phyloP scores from a whole-genome alignment of 2,113 vertebrate genomes.

The Epinephelus moara region DNA sequence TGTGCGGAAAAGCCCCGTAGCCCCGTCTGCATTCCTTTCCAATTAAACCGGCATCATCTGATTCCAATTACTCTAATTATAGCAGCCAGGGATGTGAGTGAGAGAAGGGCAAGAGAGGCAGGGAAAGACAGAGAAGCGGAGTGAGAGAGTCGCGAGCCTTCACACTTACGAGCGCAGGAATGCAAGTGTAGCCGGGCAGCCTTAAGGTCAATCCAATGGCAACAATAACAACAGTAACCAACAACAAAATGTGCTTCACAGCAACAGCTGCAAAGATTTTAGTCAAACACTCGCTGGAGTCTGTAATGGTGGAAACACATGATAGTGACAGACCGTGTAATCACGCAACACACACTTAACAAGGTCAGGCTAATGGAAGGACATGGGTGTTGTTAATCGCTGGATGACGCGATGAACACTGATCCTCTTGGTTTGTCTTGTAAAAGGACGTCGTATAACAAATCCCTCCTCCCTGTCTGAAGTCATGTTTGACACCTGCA shows the following conservation, averaged over 20 bases:
- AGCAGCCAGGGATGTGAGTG: conserved; percentile 76
- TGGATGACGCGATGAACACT: conserved; percentile 43
- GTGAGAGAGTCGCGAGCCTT: conserved; percentile 33
- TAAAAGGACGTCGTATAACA: conserved; percentile 50
- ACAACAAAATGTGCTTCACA: conserved; percentile 57
- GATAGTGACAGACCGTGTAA: conserved; percentile 56
- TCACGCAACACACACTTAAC: conserved; percentile 53
- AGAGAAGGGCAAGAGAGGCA: conserved; percentile 37
- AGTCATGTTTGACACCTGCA: conserved; percentile 64
- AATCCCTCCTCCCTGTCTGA: conserved; percentile 31
- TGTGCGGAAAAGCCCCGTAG: conserved; percentile 75
- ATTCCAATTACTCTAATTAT: conserved; percentile 86
- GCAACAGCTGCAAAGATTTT: conserved; percentile 61
- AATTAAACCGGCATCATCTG: conserved; percentile 85
- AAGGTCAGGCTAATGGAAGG: conserved; percentile 68
- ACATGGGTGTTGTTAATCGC: conserved; percentile 62
- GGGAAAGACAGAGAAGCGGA: conserved; percentile 10
- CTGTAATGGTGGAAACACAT: conserved; percentile 44
- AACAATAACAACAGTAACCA: conserved; percentile 76
- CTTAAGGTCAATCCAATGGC: conserved; percentile 54
- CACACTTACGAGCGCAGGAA: conserved; percentile 59
- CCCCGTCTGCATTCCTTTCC: conserved; percentile 83
- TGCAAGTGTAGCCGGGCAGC: conserved; percentile 41
- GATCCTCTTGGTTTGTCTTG: conserved; percentile 57
- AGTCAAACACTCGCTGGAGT: conserved; percentile 2